Base-by-base conservation (phyloP, 1,140 invertebrate genomes). In the Ephestia elutella region DNA sequence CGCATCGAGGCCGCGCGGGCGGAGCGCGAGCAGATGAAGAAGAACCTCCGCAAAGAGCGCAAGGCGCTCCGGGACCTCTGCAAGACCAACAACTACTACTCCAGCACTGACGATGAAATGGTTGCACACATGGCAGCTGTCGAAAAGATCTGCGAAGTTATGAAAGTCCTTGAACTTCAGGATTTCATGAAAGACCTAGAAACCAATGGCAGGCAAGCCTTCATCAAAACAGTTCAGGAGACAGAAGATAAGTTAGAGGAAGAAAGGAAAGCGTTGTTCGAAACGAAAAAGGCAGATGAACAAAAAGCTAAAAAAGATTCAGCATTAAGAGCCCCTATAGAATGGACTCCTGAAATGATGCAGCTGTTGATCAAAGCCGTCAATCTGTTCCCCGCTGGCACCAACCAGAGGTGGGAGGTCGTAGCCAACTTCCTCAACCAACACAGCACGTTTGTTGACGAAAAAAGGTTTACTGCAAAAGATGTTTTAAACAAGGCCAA, bases 341-440 rank as follows among this genome's bases (percentile, higher is more conserved):
- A 92, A 7, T 99, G 98, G 98, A 92, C 90, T 17, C 91, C 92
- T 54, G 97, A 99, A 71, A 90, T 92, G 68, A 89, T 97, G 0
- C 95, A 97, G 69, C 82, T 98, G 15, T 90, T 99, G 0, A 97
- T 99, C 17, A 99, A 99, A 86, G 97, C 96, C 32, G 97, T 99
- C 0, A 99, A 98, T 90, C 79, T 99, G 1, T 99, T 99, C 82
- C 97, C 98, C 0, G 97, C 97, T 48, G 98, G 98, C 13, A 99
- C 98, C 0, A 95, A 94, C 82, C 95, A 98, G 77, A 91, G 97
- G 68, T 99, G 97, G 98, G 97, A 99, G 60, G 96, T 98, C 0
- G 96, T 99, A 1, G 96, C 97, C 0, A 96, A 97, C 78, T 99
- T 98, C 81, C 94, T 99, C 13, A 97, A 97, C 79, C 97, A 99